Evolutionary conservation across 1,140 invertebrate genomes (phyloP).

Genomic region (Chironomus striatipennis): DNA sequence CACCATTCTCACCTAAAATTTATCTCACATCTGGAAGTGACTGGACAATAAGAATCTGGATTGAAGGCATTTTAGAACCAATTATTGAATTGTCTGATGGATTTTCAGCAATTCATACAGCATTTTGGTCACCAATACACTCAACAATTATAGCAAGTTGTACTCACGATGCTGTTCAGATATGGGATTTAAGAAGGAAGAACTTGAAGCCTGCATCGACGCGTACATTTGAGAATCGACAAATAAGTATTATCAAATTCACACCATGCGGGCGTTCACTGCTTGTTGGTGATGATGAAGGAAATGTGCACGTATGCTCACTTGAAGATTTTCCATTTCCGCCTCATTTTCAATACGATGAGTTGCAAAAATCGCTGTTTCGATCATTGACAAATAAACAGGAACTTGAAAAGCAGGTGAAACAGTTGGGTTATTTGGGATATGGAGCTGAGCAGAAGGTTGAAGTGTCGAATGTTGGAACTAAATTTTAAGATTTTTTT

Average conservation of each 20-base stretch:
- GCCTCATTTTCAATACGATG: constrained; percentile 51
- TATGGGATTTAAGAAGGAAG: constrained; percentile 64
- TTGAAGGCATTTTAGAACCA: constrained; percentile 53
- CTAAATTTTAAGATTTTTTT: too few species aligned
- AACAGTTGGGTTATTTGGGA: constrained; percentile 42
- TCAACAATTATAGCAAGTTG: constrained; percentile 72
- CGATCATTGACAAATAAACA: constrained; percentile 53
- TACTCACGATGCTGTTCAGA: constrained; percentile 56
- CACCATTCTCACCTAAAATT: constrained; percentile 64
- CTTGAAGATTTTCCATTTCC: constrained; percentile 59
- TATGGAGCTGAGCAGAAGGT: constrained; percentile 27
- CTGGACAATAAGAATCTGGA: constrained; percentile 69
- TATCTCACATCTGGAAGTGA: constrained; percentile 78
- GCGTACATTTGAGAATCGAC: constrained; percentile 40
- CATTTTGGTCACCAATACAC: constrained; percentile 70
- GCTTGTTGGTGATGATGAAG: constrained; percentile 53
- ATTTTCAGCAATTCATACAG: constrained; percentile 52
- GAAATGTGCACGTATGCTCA: constrained; percentile 53
- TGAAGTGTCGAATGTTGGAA: not conserved
- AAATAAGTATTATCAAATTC: constrained; percentile 48
- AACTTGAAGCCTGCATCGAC: constrained; percentile 53
- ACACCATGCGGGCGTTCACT: constrained; percentile 55
- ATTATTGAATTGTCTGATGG: constrained; percentile 50
- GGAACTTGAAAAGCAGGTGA: constrained; percentile 47
- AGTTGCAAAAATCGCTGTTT: constrained; percentile 50